Evolutionary conservation across 2,888 invertebrate species (phyloP).

Genomic region (Zygothrica quintamaculata): DNA sequence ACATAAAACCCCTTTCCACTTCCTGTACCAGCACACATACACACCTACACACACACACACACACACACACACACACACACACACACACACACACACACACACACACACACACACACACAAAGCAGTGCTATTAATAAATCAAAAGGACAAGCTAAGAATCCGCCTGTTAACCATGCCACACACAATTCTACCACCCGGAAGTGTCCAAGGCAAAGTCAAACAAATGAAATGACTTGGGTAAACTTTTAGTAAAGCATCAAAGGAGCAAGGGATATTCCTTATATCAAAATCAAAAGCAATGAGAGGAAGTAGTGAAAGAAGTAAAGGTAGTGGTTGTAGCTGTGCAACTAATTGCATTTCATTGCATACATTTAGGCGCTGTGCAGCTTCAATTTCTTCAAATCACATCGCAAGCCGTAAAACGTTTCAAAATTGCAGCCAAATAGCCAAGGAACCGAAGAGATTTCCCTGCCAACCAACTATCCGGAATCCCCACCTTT

Average conservation of each 20-base stretch:
- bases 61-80: no score
- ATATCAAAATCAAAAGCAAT: no score
- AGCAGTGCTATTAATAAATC: conserved; percentile 81
- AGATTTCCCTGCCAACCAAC: conserved; percentile 57
- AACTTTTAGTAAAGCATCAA: conserved; percentile 36
- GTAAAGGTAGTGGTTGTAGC: not conserved
- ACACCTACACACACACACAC: no score
- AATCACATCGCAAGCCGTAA: conserved; percentile 67
- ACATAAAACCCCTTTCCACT: conserved; percentile 1
- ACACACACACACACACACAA: no score
- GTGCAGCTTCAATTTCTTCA: conserved; percentile 45
- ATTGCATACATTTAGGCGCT: conserved; percentile 73
- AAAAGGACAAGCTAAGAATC: conserved; percentile 68
- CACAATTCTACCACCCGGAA: conserved; percentile 39
- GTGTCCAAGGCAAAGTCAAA: conserved; percentile 63
- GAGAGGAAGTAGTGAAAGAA: no score
- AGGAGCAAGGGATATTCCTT: conserved; percentile 5
- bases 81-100: no score
- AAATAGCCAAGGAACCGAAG: conserved; percentile 64
- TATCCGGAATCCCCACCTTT: not conserved
- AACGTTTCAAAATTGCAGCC: conserved; percentile 75
- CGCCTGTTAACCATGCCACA: conserved; percentile 37
- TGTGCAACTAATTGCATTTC: conserved; percentile 76
- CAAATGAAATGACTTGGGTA: conserved; percentile 69
- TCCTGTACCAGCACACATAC: not conserved